A percentile compares a stretch with the other conserved stretches of the same genome.
phyloP scores from a whole-genome alignment of 2,113 vertebrate species.

The Paramormyrops kingsleyae region DNA sequence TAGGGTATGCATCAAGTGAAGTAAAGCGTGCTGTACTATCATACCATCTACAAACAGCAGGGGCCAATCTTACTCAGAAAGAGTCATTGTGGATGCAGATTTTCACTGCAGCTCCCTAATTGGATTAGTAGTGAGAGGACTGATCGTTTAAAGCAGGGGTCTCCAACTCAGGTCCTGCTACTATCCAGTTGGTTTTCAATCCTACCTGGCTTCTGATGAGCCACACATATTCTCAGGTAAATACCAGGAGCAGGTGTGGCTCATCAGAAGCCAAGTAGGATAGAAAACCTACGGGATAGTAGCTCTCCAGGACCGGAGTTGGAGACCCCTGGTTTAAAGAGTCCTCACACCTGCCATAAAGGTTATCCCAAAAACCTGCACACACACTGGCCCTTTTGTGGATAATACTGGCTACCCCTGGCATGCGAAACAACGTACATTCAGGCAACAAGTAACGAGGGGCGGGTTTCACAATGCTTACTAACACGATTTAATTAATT shows the following conservation, averaged over 20 bases:
- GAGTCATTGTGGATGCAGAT: neutral
- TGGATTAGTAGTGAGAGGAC: neutral
- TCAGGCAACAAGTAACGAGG: neutral
- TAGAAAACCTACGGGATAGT: too few species aligned
- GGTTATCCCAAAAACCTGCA: neutral
- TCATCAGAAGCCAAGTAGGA: too few species aligned
- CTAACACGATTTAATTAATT: neutral
- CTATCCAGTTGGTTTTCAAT: too few species aligned
- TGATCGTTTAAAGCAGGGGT: neutral
- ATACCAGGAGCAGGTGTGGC: too few species aligned
- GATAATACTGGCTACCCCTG: neutral
- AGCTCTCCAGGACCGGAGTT: too few species aligned
- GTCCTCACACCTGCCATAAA: neutral
- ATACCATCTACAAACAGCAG: neutral
- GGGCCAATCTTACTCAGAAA: neutral
- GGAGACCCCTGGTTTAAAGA: neutral
- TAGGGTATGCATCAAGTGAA: conserved; percentile 37
- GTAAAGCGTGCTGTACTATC: neutral
- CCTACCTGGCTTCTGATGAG: too few species aligned
- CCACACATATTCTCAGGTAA: too few species aligned
- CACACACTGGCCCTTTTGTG: neutral
- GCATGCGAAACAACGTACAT: neutral
- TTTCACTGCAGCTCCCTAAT: neutral
- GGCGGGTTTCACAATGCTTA: neutral
- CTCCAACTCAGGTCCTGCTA: too few species aligned